Conservation (phyloP, 2,888 invertebrate species). For the Heteromyza rotundicornis region DNA sequence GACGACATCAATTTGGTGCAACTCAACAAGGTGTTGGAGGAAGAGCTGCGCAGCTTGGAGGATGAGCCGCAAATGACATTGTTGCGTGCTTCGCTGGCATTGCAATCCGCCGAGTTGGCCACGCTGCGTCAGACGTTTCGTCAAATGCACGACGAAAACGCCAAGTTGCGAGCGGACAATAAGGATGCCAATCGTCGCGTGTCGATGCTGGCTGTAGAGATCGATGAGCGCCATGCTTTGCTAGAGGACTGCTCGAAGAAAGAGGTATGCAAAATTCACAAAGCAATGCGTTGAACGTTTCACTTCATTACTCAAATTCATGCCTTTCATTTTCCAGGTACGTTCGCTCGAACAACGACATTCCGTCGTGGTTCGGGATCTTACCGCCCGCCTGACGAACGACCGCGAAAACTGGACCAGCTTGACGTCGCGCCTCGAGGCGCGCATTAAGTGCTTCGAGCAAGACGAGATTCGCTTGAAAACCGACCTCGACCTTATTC, state of each 20-base stretch:
- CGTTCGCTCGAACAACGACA: constrained; percentile 78
- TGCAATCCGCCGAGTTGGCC: constrained; percentile 73
- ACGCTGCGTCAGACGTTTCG: constrained; percentile 69
- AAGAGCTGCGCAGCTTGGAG: constrained; percentile 67
- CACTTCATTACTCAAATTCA: not conserved
- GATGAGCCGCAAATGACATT: constrained; percentile 57
- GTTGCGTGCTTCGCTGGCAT: constrained; percentile 68
- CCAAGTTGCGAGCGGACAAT: constrained; percentile 80
- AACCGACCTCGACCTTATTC: constrained; percentile 68
- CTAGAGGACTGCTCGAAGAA: constrained; percentile 77
- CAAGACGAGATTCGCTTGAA: constrained; percentile 73
- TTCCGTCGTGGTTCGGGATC: constrained; percentile 74
- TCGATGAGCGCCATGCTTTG: constrained; percentile 86
- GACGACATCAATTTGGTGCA: constrained; percentile 68
- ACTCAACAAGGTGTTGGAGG: constrained; percentile 72
- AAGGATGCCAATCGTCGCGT: constrained; percentile 83
- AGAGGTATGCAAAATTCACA: constrained; percentile 41
- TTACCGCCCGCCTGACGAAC: constrained; percentile 71
- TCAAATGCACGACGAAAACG: constrained; percentile 76
- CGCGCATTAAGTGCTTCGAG: constrained; percentile 70
- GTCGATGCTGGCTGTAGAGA: constrained; percentile 82
- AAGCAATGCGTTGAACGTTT: no score
- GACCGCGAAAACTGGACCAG: constrained; percentile 78
- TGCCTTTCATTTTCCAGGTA: constrained; percentile 58
- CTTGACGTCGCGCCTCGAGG: constrained; percentile 69